Percentiles rank a stretch among this genome's conserved stretches.
Evolutionary conservation across 2,113 vertebrate genomes (phyloP).

Genomic region (Falcunculus frontatus): DNA sequence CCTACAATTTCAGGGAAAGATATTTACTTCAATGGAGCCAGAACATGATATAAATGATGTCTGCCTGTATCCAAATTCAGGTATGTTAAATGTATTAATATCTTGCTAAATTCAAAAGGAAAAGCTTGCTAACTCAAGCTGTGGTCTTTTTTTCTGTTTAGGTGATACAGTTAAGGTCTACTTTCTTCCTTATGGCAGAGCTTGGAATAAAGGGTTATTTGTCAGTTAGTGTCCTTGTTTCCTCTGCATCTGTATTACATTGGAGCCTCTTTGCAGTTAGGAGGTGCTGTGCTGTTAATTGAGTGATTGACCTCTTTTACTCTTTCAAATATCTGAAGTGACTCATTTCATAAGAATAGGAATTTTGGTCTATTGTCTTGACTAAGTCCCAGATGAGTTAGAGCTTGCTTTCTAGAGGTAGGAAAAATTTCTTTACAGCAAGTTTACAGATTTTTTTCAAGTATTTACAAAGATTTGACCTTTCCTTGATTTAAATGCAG

Average conservation of each 20-base stretch:
- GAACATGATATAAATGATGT: constrained; percentile 89
- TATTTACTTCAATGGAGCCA: constrained; percentile 92
- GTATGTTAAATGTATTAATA: constrained; percentile 57
- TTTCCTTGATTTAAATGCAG: neutral
- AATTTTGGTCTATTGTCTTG: neutral
- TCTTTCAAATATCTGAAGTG: neutral
- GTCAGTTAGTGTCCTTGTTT: neutral
- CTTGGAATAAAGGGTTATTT: neutral
- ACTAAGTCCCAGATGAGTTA: neutral
- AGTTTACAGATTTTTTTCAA: neutral
- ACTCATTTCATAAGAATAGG: neutral
- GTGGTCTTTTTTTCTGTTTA: neutral
- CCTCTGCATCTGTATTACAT: neutral
- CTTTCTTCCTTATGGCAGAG: neutral
- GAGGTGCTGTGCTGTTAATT: neutral
- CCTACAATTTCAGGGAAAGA: constrained; percentile 82
- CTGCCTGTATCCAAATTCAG: constrained; percentile 91
- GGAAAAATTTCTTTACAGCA: neutral
- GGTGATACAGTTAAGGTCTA: neutral
- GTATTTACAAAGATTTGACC: neutral
- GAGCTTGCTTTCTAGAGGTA: neutral
- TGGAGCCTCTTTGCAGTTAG: neutral
- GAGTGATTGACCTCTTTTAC: neutral
- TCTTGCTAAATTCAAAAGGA: neutral
- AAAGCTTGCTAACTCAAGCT: neutral